phyloP scores from a whole-genome alignment of 2,797 vertebrate species.

The Potorous gilbertii region DNA sequence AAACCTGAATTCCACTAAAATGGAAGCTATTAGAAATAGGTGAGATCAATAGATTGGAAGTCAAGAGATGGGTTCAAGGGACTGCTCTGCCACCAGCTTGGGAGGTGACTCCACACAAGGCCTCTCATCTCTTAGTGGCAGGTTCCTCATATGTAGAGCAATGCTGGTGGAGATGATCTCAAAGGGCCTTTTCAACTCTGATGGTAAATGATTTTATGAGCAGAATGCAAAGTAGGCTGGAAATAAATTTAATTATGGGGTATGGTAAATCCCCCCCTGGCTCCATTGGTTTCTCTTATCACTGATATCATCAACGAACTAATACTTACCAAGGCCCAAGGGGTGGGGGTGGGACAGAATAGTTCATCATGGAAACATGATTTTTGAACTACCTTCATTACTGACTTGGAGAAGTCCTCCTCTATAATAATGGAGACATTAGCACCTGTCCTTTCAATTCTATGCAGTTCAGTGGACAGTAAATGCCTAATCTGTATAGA shows the following conservation, averaged over 20 bases:
- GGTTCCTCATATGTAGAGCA: neutral
- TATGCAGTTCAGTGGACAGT: neutral
- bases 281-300: neutral
- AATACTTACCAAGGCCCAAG: neutral
- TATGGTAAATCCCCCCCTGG: neutral
- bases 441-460: neutral
- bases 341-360: no score
- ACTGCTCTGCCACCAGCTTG: neutral
- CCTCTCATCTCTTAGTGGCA: neutral
- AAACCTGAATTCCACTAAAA: neutral
- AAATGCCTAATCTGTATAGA: neutral
- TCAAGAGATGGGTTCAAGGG: neutral
- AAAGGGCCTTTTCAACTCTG: neutral
- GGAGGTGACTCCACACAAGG: neutral
- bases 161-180: neutral
- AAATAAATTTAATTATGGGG: neutral
- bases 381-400: neutral
- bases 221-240: neutral
- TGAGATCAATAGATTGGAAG: neutral
- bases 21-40: constrained; percentile 23
- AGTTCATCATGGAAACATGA: neutral
- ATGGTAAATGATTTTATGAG: neutral
- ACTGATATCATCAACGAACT: neutral
- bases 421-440: neutral
- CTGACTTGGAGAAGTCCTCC: no score